phyloP scores from a whole-genome alignment of 2,888 invertebrate genomes.

The Eupithecia vulgata region DNA sequence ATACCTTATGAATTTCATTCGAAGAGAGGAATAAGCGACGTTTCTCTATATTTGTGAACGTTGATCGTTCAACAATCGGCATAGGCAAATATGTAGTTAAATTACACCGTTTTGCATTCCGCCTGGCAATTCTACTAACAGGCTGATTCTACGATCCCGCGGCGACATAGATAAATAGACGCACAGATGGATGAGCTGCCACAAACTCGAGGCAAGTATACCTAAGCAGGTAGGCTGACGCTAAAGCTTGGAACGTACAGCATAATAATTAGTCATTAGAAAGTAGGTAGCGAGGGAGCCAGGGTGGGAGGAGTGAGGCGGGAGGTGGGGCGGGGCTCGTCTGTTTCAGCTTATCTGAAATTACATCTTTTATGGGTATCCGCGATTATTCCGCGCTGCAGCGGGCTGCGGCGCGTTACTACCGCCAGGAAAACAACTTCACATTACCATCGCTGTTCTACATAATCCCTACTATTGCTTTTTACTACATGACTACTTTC shows the following conservation, averaged over 20 bases:
- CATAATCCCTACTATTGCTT: constrained; percentile 80
- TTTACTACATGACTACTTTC: constrained; percentile 75
- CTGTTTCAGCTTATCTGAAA: constrained; percentile 85
- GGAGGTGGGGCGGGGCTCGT: constrained; percentile 77
- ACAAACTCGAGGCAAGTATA: constrained; percentile 56
- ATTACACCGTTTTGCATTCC: too few relatives aligned
- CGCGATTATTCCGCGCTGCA: constrained; percentile 84
- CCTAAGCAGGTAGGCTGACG: constrained; percentile 73
- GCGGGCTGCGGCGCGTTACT: constrained; percentile 80
- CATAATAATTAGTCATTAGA: constrained; percentile 85
- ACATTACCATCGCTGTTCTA: constrained; percentile 79
- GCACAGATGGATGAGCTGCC: constrained; percentile 66
- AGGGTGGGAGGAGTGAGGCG: constrained; percentile 56
- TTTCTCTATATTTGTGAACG: too few relatives aligned
- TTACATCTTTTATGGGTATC: constrained; percentile 85
- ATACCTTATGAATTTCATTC: too few relatives aligned
- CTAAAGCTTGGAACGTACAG: constrained; percentile 82
- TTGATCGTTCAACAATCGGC: too few relatives aligned
- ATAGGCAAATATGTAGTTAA: too few relatives aligned
- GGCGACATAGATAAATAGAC: constrained; percentile 31
- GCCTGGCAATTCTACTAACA: too few relatives aligned
- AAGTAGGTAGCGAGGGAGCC: constrained; percentile 77
- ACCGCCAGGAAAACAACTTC: constrained; percentile 78
- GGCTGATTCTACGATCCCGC: too few relatives aligned
- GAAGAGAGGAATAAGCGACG: too few relatives aligned